Evolutionary conservation across 37 sponge, comb jelly and placozoan species (phyloP).

Genomic region (Axinella damicornis): DNA sequence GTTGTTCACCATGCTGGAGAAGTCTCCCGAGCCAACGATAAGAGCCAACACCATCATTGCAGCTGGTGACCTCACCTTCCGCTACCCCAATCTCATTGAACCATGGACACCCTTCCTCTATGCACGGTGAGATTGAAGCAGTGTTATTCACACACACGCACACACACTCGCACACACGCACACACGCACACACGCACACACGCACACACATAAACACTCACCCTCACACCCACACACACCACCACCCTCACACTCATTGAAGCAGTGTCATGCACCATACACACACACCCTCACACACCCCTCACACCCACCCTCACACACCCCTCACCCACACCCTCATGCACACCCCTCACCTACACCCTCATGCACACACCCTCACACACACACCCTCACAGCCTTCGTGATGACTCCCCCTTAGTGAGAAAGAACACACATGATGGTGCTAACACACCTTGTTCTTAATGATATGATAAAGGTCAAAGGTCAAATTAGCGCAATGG

Average conservation of each 20-base stretch:
- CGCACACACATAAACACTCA: too few relatives aligned
- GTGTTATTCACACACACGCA: too few relatives aligned
- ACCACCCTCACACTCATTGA: too few relatives aligned
- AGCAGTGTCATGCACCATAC: too few relatives aligned
- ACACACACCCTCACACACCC: too few relatives aligned
- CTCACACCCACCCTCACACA: too few relatives aligned
- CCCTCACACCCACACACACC: too few relatives aligned
- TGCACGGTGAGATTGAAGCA: slow-evolving; percentile 55
- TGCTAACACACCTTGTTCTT: slow-evolving; percentile 90
- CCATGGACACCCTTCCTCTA: slow-evolving; percentile 94
- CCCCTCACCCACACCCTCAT: too few relatives aligned
- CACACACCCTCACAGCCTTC: slow-evolving; percentile 68
- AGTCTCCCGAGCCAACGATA: slow-evolving; percentile 53
- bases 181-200: too few relatives aligned
- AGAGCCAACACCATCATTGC: slow-evolving; percentile 82
- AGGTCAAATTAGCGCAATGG: slow-evolving; percentile 90
- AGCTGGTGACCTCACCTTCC: slow-evolving; percentile 69
- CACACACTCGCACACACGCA: too few relatives aligned
- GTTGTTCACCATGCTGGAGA: slow-evolving; percentile 92
- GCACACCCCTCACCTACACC: neutral
- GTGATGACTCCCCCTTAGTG: slow-evolving; percentile 66
- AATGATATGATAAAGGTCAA: slow-evolving; percentile 98
- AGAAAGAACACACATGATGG: slow-evolving; percentile 80
- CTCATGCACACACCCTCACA: too few relatives aligned
- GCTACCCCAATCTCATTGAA: slow-evolving; percentile 94